These are phyloP conservation scores for Delphinapterus leucas DNA, from an alignment of 2,113 vertebrate genomes.

Conservation along the genomic window DNA sequence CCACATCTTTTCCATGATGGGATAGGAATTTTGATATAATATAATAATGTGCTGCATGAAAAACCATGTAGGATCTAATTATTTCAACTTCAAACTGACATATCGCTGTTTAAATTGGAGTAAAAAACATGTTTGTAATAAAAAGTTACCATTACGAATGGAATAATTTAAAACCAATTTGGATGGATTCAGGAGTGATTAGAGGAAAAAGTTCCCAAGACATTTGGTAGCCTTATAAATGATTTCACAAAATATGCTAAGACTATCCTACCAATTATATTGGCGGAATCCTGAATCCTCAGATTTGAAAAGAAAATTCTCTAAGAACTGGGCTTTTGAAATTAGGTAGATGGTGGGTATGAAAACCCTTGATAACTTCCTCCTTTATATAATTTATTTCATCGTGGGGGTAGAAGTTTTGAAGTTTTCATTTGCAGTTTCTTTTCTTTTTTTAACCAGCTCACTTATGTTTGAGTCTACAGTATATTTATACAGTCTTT, in stretches of 20 bases:
- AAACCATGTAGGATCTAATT: slow-evolving; percentile 73
- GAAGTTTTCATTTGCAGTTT: slow-evolving; percentile 69
- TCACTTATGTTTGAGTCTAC: slow-evolving; percentile 64
- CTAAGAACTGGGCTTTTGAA: slow-evolving; percentile 47
- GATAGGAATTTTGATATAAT: slow-evolving; percentile 61
- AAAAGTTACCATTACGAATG: slow-evolving; percentile 74
- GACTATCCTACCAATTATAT: slow-evolving; percentile 54
- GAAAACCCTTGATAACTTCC: slow-evolving; percentile 27
- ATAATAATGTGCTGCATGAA: slow-evolving; percentile 62
- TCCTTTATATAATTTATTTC: slow-evolving; percentile 64
- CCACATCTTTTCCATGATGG: slow-evolving; percentile 34
- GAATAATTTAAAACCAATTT: slow-evolving; percentile 79
- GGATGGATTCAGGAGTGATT: slow-evolving; percentile 72
- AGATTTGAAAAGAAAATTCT: slow-evolving; percentile 62
- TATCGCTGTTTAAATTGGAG: slow-evolving; percentile 71
- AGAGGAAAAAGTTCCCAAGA: slow-evolving; percentile 76
- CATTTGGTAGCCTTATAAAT: slow-evolving; percentile 76
- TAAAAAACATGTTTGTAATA: slow-evolving; percentile 77
- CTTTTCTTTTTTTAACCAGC: slow-evolving; percentile 68
- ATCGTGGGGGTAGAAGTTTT: slow-evolving; percentile 51
- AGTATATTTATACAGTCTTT: slow-evolving; percentile 68
- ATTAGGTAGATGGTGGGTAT: slow-evolving; percentile 40
- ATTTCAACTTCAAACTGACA: slow-evolving; percentile 72
- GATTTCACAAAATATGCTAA: slow-evolving; percentile 73
- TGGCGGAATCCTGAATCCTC: slow-evolving; percentile 42